Conservation (phyloP, 1,140 invertebrate genomes). For the Hormaphis cornu region DNA sequence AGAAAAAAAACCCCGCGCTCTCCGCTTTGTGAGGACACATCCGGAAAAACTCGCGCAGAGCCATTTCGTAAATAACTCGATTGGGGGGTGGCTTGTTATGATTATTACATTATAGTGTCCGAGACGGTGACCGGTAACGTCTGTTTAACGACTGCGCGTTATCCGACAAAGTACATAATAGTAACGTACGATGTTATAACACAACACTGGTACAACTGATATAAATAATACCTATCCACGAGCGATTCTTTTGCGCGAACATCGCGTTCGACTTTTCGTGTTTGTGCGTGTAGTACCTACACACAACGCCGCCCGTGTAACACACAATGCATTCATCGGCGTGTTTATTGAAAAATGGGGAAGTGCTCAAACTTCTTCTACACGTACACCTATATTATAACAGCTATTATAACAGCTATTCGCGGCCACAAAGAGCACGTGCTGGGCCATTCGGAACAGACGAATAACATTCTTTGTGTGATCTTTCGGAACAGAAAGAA, state of each 20-base stretch:
- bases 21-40: slow-evolving; percentile 14
- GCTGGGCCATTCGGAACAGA: slow-evolving; percentile 26
- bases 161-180: too few species aligned
- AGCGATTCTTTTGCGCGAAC: too few species aligned
- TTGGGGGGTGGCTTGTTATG: background rate
- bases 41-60: background rate
- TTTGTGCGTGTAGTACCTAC: too few species aligned
- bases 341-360: background rate
- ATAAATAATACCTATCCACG: too few species aligned
- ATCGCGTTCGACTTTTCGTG: too few species aligned
- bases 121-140: background rate
- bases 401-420: too few species aligned
- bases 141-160: slow-evolving; percentile 1
- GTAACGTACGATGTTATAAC: background rate
- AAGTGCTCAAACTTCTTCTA: too few species aligned
- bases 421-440: slow-evolving; percentile 29
- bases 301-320: too few species aligned
- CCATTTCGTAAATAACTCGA: slow-evolving; percentile 5
- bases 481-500: background rate
- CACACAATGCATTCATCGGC: too few species aligned
- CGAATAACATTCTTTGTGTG: too few species aligned
- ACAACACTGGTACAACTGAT: background rate
- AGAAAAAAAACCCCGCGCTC: background rate
- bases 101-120: background rate
- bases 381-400: too few species aligned